Evolutionary conservation across 2,888 invertebrate species (phyloP), one percentile per base, ranked within the genome.

Genomic region (Ceraclea dissimilis): DNA sequence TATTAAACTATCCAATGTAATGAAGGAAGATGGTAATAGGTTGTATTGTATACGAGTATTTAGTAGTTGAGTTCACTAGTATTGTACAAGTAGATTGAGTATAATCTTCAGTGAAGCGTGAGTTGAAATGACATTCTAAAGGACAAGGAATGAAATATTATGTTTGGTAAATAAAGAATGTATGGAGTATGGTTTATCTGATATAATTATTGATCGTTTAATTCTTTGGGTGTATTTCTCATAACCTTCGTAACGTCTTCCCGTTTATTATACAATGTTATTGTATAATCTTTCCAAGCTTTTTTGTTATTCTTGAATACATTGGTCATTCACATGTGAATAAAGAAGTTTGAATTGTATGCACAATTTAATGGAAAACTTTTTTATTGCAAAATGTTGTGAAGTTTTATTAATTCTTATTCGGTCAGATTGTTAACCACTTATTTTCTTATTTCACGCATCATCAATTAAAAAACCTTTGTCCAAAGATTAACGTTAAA

Each of bases 81-180:
- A n/a, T n/a, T n/a, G n/a, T n/a, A n/a, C n/a, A n/a, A n/a, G n/a
- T 26, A 26, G 26, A 26, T 10, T 26, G 10, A 26, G n/a, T 20
- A 22, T 16, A 18, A 39, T 54, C 39, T 34, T 31, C 10, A 33
- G 52, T 16, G 52, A 53, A 19, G 52, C 54, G 49, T 54, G 26
- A 39, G n/a, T 54, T 52, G 34, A 49, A 6, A 39, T 34, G 54
- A 54, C 54, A 54, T 18, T 54, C 34, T 49, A 49, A 48, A 54
- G 39, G 54, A 54, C 11, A 31, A 21, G 48, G 48, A 49, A 54
- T 54, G 39, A 54, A 49, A 49, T 43, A 49, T 53, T 34, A 53
- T 54, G 34, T 49, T 39, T 54, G 54, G 39, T 20, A 21, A 52
- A 31, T 18, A 43, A 43, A 13, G 43, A 17, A 43, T 5, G 43